Conservation (phyloP, 2,113 vertebrate species). For the Regulus satrapa region DNA sequence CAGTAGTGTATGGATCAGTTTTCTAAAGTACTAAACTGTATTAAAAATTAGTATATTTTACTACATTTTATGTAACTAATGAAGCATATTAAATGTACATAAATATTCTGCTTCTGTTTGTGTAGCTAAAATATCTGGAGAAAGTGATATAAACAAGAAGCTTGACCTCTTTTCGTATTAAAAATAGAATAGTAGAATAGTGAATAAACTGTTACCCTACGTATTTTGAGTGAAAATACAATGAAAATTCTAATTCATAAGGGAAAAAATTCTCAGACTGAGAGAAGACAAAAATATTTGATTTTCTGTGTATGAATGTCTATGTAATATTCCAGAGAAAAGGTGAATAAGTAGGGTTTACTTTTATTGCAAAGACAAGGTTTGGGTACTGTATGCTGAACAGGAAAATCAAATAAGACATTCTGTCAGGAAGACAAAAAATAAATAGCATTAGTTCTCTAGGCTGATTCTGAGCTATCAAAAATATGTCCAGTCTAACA, state of each 20-base stretch:
- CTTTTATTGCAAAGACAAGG: background rate
- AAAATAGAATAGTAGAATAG: background rate
- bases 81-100: background rate
- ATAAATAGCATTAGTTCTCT: constrained; percentile 57
- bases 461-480: constrained; percentile 37
- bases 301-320: background rate
- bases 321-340: background rate
- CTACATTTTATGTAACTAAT: background rate
- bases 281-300: background rate
- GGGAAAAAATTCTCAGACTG: background rate
- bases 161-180: background rate
- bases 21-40: background rate
- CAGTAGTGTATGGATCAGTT: background rate
- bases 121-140: background rate
- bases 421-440: constrained; percentile 47
- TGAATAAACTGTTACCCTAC: background rate
- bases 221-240: background rate
- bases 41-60: background rate
- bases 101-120: background rate
- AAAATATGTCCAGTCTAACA: constrained; percentile 55
- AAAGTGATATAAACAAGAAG: background rate
- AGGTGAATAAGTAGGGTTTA: background rate
- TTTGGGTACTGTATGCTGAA: background rate
- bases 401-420: constrained; percentile 43
- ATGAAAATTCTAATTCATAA: background rate